Percentiles rank a stretch among this genome's conserved stretches.
phyloP scores from a whole-genome alignment of 2,888 invertebrate genomes.

The Pomacea canaliculata region DNA sequence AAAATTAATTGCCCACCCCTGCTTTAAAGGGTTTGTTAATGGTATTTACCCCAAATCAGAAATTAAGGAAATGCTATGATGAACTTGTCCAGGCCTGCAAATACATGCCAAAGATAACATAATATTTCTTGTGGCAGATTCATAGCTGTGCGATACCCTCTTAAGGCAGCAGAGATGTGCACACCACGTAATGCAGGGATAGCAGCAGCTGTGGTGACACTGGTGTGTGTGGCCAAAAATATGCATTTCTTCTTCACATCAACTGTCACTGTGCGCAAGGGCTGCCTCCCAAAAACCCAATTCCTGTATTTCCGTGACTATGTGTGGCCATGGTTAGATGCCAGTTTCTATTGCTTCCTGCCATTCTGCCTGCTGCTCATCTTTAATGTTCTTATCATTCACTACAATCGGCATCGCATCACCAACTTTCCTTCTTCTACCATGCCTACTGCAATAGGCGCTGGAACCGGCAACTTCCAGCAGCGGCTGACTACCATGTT shows the following conservation, averaged over 20 bases:
- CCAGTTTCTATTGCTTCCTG: slow-evolving; percentile 54
- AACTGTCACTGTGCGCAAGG: slow-evolving; percentile 34
- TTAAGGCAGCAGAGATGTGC: slow-evolving; percentile 45
- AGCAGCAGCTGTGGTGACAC: slow-evolving; percentile 33
- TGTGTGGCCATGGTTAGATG: slow-evolving; percentile 60
- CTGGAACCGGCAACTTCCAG: slow-evolving; percentile 23
- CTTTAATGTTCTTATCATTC: slow-evolving; percentile 57
- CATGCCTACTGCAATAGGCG: not conserved
- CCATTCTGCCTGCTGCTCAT: slow-evolving; percentile 50
- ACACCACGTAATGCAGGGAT: slow-evolving; percentile 46
- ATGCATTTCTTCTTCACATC: slow-evolving; percentile 53
- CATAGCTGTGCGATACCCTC: slow-evolving; percentile 53
- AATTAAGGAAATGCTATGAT: no score
- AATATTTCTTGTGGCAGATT: slow-evolving; percentile 26
- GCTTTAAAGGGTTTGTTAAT: no score
- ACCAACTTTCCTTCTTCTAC: not conserved
- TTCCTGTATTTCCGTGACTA: slow-evolving; percentile 45
- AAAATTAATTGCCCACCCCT: no score
- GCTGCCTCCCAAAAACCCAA: slow-evolving; percentile 38
- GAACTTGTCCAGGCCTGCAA: no score
- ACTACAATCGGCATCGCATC: slow-evolving; percentile 19
- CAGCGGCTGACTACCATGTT: slow-evolving; percentile 51
- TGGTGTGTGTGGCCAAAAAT: slow-evolving; percentile 42
- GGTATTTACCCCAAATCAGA: no score
- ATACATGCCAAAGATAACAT: no score